Conservation (phyloP, 2,888 invertebrate species). For the Pedicia rivosa region DNA sequence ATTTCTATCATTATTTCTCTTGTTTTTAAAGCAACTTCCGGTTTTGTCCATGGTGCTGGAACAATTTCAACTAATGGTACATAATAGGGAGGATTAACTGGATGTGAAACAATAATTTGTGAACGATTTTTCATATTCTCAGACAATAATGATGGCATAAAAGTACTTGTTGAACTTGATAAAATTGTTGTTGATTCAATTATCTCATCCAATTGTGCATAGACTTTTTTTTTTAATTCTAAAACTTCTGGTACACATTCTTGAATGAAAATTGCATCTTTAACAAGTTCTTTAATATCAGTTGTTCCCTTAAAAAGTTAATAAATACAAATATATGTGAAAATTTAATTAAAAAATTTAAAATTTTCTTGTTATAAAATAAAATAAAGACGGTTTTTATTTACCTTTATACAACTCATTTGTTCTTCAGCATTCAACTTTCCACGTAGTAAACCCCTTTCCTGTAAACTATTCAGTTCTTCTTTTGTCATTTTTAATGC, state of each 20-base stretch:
- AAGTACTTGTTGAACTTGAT: constrained; percentile 88
- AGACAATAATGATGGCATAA: constrained; percentile 75
- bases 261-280: constrained; percentile 67
- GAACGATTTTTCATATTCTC: constrained; percentile 56
- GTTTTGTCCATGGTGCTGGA: constrained; percentile 84
- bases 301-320: constrained; percentile 53
- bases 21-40: constrained; percentile 56
- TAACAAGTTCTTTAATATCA: constrained; percentile 51
- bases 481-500: constrained; percentile 58
- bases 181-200: constrained; percentile 62
- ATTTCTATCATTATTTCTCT: constrained; percentile 67
- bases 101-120: constrained; percentile 64
- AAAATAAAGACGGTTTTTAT: no score
- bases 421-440: constrained; percentile 58
- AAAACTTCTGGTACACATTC: constrained; percentile 89
- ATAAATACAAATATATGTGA: no score
- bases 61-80: constrained; percentile 89
- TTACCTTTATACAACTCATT: constrained; percentile 53
- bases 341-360: no score
- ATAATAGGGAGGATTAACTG: constrained; percentile 94
- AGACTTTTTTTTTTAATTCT: constrained; percentile 69
- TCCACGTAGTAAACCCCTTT: constrained; percentile 59
- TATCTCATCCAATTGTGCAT: constrained; percentile 57
- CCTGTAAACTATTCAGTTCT: constrained; percentile 55
- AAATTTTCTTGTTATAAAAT: no score